A percentile compares a stretch with the other conserved stretches of the same genome.
These are phyloP conservation scores for Rhinophrynus dorsalis DNA, from an alignment of 2,797 vertebrate species.

Conservation along the genomic window DNA sequence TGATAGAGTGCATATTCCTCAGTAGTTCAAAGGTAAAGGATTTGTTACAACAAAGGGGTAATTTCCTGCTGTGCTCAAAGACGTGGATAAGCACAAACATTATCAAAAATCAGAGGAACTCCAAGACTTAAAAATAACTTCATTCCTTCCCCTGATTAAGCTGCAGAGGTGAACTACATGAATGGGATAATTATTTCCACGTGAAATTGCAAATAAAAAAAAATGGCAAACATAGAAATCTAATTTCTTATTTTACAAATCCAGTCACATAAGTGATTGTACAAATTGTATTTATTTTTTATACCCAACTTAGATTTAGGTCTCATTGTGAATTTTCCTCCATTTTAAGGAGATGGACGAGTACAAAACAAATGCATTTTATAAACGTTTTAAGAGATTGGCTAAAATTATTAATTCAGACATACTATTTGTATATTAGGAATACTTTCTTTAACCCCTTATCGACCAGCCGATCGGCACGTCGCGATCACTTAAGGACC, in stretches of 20 bases:
- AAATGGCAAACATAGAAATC: background rate
- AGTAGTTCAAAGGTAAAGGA: conserved; percentile 25
- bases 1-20: background rate
- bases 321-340: too few relatives aligned
- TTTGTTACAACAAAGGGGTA: conserved; percentile 40
- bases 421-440: too few relatives aligned
- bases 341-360: too few relatives aligned
- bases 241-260: background rate
- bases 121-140: background rate
- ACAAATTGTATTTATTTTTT: background rate
- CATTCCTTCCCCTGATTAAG: background rate
- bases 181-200: conserved; percentile 11
- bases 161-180: background rate
- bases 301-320: background rate
- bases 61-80: conserved; percentile 34
- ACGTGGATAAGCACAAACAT: conserved; percentile 9
- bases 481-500: too few relatives aligned
- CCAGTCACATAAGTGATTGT: background rate
- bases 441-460: too few relatives aligned
- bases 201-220: background rate
- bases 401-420: too few relatives aligned
- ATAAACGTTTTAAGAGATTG: too few relatives aligned
- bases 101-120: conserved; percentile 19
- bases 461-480: too few relatives aligned
- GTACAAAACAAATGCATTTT: too few relatives aligned